These are phyloP conservation scores for Prostheceraeus crozeri DNA, from an alignment of 2,888 invertebrate species.

Conservation along the genomic window DNA sequence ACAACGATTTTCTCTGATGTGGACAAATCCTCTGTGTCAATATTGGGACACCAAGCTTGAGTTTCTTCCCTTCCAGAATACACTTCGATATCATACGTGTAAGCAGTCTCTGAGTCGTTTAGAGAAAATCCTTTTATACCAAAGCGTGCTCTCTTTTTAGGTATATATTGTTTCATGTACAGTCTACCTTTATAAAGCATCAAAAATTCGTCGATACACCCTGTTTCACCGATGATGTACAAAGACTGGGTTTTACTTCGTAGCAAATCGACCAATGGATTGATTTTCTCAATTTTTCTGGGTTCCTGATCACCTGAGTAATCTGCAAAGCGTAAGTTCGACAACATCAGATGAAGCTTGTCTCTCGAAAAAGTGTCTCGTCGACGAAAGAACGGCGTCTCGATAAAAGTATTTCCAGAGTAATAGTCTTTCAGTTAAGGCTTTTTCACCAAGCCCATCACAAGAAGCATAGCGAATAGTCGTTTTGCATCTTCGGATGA, in stretches of 20 bases:
- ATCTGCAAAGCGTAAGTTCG: neutral
- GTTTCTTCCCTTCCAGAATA: neutral
- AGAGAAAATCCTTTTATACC: constrained; percentile 27
- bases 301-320: neutral
- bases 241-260: neutral
- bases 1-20: constrained; percentile 11
- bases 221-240: neutral
- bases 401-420: neutral
- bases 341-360: neutral
- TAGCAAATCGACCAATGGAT: neutral
- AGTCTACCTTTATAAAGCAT: no score
- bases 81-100: constrained; percentile 24
- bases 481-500: neutral
- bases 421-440: neutral
- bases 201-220: neutral
- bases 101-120: constrained; percentile 6
- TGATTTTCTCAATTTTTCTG: neutral
- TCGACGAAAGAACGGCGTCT: neutral
- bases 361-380: neutral
- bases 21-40: constrained; percentile 24
- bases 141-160: constrained; percentile 21
- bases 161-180: constrained; percentile 19
- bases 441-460: constrained; percentile 1
- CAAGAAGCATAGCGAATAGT: neutral
- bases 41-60: constrained; percentile 25